Conservation (phyloP, 2,797 vertebrate genomes). For the Myioborus melanocephalus region DNA sequence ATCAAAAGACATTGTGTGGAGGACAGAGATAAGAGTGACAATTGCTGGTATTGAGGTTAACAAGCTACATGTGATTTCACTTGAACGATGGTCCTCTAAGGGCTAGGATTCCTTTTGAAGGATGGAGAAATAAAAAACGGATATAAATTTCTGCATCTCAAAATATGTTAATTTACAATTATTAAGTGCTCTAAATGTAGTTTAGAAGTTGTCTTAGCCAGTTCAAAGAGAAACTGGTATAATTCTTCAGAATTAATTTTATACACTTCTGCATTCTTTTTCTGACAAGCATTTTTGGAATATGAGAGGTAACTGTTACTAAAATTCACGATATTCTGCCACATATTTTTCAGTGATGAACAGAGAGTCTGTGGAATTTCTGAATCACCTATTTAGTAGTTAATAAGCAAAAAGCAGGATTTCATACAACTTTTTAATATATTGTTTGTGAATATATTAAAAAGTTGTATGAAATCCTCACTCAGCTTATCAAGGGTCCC, state of each 20-base stretch:
- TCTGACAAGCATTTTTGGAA: background rate
- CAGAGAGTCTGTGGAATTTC: background rate
- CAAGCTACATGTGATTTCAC: background rate
- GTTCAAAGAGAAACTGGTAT: background rate
- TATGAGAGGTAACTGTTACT: background rate
- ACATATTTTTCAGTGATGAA: background rate
- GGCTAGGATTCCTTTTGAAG: background rate
- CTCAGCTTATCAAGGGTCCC: background rate
- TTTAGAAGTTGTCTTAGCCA: background rate
- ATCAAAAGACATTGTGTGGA: background rate
- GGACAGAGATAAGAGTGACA: background rate
- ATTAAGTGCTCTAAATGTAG: background rate
- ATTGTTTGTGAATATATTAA: background rate
- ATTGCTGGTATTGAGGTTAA: background rate
- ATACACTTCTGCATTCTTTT: background rate
- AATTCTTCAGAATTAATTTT: background rate
- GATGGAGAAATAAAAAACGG: background rate
- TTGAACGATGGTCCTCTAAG: background rate
- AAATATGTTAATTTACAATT: background rate
- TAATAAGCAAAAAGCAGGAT: background rate
- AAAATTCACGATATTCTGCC: background rate
- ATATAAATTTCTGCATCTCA: background rate
- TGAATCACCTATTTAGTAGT: background rate
- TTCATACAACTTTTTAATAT: too few species aligned
- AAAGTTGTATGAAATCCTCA: background rate